A percentile compares a stretch with the other conserved stretches of the same genome.
Conservation (phyloP, 2,888 invertebrate species). For the Tenthredo notha region DNA sequence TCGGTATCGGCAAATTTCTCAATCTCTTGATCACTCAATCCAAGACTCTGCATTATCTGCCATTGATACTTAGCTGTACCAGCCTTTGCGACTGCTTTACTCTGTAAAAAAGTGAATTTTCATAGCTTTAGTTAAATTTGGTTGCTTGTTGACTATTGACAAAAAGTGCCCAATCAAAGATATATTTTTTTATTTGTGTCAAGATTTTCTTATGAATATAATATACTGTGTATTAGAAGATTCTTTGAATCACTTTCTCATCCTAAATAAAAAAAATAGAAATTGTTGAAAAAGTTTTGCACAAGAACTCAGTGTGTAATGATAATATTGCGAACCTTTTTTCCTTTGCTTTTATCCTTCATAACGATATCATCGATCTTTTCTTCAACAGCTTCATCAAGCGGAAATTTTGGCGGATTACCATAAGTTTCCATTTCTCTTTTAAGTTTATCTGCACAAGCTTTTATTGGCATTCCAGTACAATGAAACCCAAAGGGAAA, state of each 20-base stretch:
- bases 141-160: background rate
- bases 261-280: background rate
- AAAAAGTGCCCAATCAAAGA: background rate
- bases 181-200: background rate
- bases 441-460: conserved; percentile 98
- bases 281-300: background rate
- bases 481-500: conserved; percentile 99
- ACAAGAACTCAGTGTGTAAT: conserved; percentile 36
- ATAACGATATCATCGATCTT: conserved; percentile 83
- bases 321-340: conserved; percentile 81
- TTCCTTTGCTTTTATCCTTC: conserved; percentile 95
- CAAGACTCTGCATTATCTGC: conserved; percentile 98
- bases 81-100: conserved; percentile 96
- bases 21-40: conserved; percentile 95
- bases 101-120: conserved; percentile 81
- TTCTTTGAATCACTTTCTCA: conserved; percentile 21
- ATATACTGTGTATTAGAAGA: background rate
- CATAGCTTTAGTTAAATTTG: background rate
- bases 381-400: conserved; percentile 77
- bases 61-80: conserved; percentile 96
- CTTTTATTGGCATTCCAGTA: conserved; percentile 99
- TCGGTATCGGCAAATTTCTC: conserved; percentile 92
- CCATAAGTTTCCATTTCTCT: conserved; percentile 96
- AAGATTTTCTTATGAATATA: background rate
- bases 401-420: conserved; percentile 94